These are phyloP conservation scores for Psammodynastes pulverulentus DNA, from an alignment of 2,113 vertebrate genomes.

Conservation along the genomic window DNA sequence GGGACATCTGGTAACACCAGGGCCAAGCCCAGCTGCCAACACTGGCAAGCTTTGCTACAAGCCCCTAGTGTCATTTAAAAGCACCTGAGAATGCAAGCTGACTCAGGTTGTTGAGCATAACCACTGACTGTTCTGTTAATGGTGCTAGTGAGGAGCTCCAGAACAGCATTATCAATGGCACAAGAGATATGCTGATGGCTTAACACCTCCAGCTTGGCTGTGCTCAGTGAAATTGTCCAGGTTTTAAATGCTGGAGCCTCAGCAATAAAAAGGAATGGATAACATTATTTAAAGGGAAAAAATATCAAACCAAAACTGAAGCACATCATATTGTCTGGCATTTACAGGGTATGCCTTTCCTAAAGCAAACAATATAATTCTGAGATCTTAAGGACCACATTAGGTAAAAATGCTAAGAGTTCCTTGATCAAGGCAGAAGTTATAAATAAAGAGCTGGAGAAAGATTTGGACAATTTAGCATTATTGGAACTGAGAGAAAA, in stretches of 20 bases:
- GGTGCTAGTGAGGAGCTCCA: accelerated
- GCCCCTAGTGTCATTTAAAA: constrained; percentile 8
- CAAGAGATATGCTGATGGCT: accelerated
- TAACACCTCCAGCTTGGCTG: constrained; percentile 3
- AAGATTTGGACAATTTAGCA: no score
- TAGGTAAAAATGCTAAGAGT: not conserved
- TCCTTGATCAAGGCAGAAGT: not conserved
- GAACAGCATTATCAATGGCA: not conserved
- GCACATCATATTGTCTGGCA: not conserved
- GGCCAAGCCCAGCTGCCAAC: not conserved
- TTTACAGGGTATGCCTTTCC: not conserved
- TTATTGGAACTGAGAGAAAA: no score
- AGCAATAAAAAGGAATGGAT: not conserved
- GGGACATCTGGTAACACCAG: not conserved
- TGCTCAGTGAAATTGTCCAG: not conserved
- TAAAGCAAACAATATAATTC: not conserved
- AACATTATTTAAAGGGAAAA: not conserved
- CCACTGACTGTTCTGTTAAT: constrained; percentile 14
- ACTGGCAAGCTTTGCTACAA: constrained; percentile 3
- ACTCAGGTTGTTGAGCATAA: constrained; percentile 7
- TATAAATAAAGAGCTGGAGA: no score
- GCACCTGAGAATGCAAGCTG: constrained; percentile 11
- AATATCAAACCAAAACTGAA: not conserved
- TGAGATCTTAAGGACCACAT: not conserved
- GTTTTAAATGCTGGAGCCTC: not conserved